Percentiles rank a stretch among this genome's conserved stretches.
Evolutionary conservation across 2,113 vertebrate species (phyloP).

Genomic region (Columbina picui): DNA sequence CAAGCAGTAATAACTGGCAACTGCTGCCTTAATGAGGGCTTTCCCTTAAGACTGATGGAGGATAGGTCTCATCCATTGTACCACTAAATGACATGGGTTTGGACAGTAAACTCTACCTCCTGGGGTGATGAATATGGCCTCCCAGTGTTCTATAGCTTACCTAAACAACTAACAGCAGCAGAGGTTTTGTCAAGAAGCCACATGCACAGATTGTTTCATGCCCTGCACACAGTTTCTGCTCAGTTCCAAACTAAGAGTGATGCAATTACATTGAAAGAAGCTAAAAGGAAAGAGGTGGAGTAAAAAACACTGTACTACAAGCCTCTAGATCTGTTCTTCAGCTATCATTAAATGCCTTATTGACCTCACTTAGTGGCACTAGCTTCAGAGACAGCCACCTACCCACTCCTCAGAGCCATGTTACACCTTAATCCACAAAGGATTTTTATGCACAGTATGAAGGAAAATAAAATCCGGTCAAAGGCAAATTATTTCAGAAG

Average conservation of each 20-base stretch:
- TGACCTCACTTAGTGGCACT: not conserved
- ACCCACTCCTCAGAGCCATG: not conserved
- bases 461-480: not conserved
- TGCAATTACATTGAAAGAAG: not conserved
- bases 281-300: not conserved
- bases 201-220: not conserved
- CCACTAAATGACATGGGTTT: not conserved
- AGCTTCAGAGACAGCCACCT: not conserved
- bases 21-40: not conserved
- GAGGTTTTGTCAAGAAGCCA: not conserved
- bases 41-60: not conserved
- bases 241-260: not conserved
- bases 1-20: not conserved
- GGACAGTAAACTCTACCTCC: not conserved
- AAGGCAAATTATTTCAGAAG: not conserved
- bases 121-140: not conserved
- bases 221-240: not conserved
- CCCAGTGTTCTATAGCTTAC: not conserved
- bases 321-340: not conserved
- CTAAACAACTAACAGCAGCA: not conserved
- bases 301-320: not conserved
- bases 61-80: fast-evolving
- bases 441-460: not conserved
- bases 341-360: not conserved
- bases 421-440: not conserved